Base-by-base conservation (phyloP, 1,140 invertebrate genomes). In the Pogonognathellus flavescens region DNA sequence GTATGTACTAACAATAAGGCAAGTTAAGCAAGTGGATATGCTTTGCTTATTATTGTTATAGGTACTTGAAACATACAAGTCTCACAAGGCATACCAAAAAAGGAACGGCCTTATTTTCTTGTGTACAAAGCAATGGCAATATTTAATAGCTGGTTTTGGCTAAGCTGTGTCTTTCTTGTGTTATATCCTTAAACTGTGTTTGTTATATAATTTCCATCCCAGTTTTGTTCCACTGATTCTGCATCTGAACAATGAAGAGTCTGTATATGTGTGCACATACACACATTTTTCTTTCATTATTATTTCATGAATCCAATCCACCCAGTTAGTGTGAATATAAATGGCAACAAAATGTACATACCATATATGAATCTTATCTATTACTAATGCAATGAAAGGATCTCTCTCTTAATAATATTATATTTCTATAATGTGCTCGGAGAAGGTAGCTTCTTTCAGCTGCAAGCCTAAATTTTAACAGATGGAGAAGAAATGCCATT, bases 101-200 rank as follows among this genome's bases (percentile, higher is more conserved):
- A n/a, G 70, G 70, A 76, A 50, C 31, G n/a, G 16, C 41, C 25
- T 11, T 76, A 76, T 76, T 76, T 76, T 49, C 31, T 50, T 70
- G 14, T 57, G n/a, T 70, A 70, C 66, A 57, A 57, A 57, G 11
- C 11, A 57, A 60, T 66, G 62, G 62, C 62, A 66, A 66, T 66
- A 66, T 66, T 66, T 66, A 66, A 66, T 66, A 66, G 25, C 22
- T 25, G 25, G 62, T 66, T 66, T 18, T 41, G 31, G 6, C 31
- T 41, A 41, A 41, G 31, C 31, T 41, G 31, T 41, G 31, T 41
- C 31, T 41, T 41, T 41, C 31, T 41, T 41, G 31, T 41, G 2
- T 41, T 41, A 41, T 41, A 41, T 41, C 31, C 31, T 41, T 41
- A 41, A 41, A 41, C 31, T 41, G 31, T 41, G 31, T 41, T 1